Conservation (phyloP, 23 tunicate species). For the Styela plicata region DNA sequence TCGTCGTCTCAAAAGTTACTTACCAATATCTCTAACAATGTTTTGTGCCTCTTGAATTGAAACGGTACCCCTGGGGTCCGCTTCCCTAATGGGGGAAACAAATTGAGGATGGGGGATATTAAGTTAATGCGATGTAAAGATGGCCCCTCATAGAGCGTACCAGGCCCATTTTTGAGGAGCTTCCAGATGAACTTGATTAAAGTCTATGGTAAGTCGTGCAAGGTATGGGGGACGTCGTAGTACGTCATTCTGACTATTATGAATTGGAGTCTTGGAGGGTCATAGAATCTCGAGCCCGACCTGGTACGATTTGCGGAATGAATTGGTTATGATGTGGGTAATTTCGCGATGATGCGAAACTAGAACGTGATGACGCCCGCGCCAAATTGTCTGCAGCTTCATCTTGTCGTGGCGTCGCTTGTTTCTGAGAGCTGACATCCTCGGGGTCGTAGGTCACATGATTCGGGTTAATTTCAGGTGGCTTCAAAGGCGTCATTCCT, state of each 20-base stretch:
- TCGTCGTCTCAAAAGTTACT: background rate
- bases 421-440: conserved; percentile 23
- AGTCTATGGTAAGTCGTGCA: no score
- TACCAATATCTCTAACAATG: background rate
- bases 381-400: background rate
- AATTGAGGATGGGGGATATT: no score
- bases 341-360: background rate
- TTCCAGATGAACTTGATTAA: background rate
- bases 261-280: background rate
- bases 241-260: no score
- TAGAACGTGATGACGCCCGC: background rate
- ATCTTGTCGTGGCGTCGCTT: background rate
- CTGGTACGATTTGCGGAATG: background rate
- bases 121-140: no score
- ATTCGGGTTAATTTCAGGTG: background rate
- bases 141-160: no score
- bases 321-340: background rate
- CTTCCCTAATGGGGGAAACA: no score
- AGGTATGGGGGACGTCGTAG: no score
- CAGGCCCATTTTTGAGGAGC: background rate
- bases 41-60: background rate
- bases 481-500: conserved; percentile 17
- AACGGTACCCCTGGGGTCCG: no score
- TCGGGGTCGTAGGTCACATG: conserved; percentile 3
- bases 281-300: background rate